Percentiles rank a stretch among this genome's conserved stretches.
These are phyloP conservation scores for Lasiurus cinereus DNA, from an alignment of 2,113 vertebrate species.

Conservation along the genomic window DNA sequence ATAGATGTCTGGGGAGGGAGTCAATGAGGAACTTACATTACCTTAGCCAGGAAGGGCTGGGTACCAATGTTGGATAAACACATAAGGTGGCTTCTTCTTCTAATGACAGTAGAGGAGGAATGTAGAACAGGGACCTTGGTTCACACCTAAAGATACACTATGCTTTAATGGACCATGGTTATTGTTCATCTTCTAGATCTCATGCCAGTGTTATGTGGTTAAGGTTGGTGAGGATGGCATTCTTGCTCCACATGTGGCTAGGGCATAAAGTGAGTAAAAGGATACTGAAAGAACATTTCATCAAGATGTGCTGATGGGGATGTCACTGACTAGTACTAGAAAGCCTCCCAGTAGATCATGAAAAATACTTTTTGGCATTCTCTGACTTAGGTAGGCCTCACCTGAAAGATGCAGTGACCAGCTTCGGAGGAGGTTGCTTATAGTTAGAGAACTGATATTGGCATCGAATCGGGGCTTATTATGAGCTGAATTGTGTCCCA, in stretches of 20 bases:
- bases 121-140: not conserved
- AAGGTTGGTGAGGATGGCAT: not conserved
- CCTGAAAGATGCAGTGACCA: not conserved
- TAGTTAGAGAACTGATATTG: not conserved
- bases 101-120: not conserved
- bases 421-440: not conserved
- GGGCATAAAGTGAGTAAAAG: not conserved
- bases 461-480: not conserved
- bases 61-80: not conserved
- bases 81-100: not conserved
- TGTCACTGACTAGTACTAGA: not conserved
- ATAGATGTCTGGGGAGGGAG: not conserved
- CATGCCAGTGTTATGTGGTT: not conserved
- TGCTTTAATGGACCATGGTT: not conserved
- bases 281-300: not conserved
- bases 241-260: not conserved
- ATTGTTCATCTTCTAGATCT: not conserved
- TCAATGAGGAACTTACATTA: not conserved
- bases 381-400: not conserved
- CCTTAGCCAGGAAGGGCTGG: not conserved
- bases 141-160: not conserved
- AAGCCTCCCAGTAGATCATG: not conserved
- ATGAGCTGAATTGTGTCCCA: no score
- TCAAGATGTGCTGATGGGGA: not conserved
- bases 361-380: not conserved